Base-by-base conservation (phyloP, 1,140 invertebrate species). In the Papilio polytes region DNA sequence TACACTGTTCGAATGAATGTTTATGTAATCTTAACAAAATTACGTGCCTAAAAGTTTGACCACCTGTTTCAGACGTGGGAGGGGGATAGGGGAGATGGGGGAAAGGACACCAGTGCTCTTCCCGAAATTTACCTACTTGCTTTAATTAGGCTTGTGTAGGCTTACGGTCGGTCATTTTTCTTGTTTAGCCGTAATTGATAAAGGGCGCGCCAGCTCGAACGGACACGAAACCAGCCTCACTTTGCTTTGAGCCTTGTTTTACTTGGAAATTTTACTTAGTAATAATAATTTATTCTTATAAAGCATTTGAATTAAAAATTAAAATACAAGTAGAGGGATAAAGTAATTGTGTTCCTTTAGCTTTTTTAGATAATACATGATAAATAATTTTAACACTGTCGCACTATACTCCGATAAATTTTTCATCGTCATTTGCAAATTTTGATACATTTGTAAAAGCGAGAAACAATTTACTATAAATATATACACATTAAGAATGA, bases 111-210 rank as follows among this genome's bases (percentile, higher is more conserved):
- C 76, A 85, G 77, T 80, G 86, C 86, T 87, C 85, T 90, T 88
- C 77, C 85, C 83, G 77, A 90, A 92, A 92, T 92, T 92, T 91
- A 91, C 92, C 90, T 93, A 92, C 92, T 92, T 91, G 88, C 89
- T 90, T 92, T 94, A 94, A 93, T 94, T 94, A 92, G 91, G 83
- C 86, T 86, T 80, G 89, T 89, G 91, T 91, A 91, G 87, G 92
- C 89, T 90, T 92, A 91, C 89, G 84, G 87, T 20, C 85, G 88
- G 90, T 90, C 89, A 93, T 94, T 93, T 94, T 93, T 94, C 92
- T 94, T 94, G 88, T 93, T 94, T 93, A 94, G 88, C 82, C 85
- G 89, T 94, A 93, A 94, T 94, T 94, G 92, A 94, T 94, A 93
- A 92, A 92, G 89, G 90, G 89, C 86, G 83, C 79, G 85, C 80